Percentiles rank a stretch among this genome's conserved stretches.
Evolutionary conservation across 2,113 vertebrate genomes (phyloP).

Genomic region (Tyto alba): DNA sequence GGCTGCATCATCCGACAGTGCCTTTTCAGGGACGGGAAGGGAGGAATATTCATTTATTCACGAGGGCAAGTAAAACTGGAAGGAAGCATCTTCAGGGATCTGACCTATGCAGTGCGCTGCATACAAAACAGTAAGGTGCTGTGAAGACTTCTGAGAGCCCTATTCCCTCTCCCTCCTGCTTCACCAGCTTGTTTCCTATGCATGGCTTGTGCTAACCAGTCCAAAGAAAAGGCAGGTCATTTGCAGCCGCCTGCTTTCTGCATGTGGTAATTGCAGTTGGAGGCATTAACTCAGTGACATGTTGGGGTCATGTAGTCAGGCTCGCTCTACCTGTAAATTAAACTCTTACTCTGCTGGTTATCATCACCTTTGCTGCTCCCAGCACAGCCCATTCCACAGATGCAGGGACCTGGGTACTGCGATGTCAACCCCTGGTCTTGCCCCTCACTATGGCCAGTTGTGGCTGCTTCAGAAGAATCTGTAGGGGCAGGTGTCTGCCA

Average conservation of each 20-base stretch:
- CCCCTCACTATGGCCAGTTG: fast-evolving
- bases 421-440: not conserved
- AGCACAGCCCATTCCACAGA: not conserved
- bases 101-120: slow-evolving; percentile 82
- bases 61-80: slow-evolving; percentile 82
- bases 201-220: not conserved
- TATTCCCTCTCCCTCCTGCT: not conserved
- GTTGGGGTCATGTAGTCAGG: fast-evolving
- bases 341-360: not conserved
- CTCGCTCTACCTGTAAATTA: fast-evolving
- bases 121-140: slow-evolving; percentile 85
- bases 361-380: not conserved
- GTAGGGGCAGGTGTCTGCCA: not conserved
- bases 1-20: slow-evolving; percentile 83
- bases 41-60: slow-evolving; percentile 82
- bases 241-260: not conserved
- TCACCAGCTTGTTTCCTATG: not conserved
- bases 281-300: fast-evolving
- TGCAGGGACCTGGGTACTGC: not conserved
- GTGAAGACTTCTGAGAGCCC: not conserved
- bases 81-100: slow-evolving; percentile 80
- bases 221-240: fast-evolving
- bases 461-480: not conserved
- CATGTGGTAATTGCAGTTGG: too few relatives aligned
- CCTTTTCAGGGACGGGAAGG: slow-evolving; percentile 85